phyloP scores from a whole-genome alignment of 2,113 vertebrate species.

The Martes martes region DNA sequence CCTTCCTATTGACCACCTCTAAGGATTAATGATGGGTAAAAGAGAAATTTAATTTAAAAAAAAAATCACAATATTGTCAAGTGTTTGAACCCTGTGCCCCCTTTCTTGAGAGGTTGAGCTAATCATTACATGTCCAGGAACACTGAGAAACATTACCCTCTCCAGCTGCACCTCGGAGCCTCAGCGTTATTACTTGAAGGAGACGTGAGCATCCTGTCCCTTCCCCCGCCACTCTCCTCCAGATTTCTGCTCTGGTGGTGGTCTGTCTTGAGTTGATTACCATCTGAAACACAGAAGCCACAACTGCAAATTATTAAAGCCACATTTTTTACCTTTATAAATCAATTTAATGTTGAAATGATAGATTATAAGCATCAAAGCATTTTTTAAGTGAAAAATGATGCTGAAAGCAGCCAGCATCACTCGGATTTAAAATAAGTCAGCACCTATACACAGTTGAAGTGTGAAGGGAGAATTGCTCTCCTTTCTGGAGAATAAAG shows the following conservation, averaged over 20 bases:
- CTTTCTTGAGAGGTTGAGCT: background rate
- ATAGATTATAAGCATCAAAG: conserved; percentile 32
- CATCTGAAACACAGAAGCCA: background rate
- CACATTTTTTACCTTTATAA: conserved; percentile 33
- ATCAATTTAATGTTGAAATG: background rate
- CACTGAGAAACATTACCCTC: too few relatives aligned
- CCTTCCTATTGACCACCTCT: background rate
- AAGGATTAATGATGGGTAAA: background rate
- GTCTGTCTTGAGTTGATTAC: background rate
- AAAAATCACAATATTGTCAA: background rate
- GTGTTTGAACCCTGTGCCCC: background rate
- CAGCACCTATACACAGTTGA: background rate
- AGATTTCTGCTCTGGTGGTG: background rate
- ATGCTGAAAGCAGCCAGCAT: background rate
- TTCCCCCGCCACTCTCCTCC: background rate
- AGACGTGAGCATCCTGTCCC: background rate
- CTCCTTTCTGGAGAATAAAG: background rate
- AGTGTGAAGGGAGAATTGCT: background rate
- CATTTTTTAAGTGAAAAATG: conserved; percentile 4
- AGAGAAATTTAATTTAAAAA: background rate
- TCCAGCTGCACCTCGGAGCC: background rate
- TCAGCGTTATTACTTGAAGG: background rate
- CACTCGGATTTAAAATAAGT: background rate
- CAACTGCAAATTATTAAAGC: conserved; percentile 20
- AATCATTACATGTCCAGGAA: background rate